Conservation (phyloP, 2,888 invertebrate genomes). For the Bhutanitis thaidina region DNA sequence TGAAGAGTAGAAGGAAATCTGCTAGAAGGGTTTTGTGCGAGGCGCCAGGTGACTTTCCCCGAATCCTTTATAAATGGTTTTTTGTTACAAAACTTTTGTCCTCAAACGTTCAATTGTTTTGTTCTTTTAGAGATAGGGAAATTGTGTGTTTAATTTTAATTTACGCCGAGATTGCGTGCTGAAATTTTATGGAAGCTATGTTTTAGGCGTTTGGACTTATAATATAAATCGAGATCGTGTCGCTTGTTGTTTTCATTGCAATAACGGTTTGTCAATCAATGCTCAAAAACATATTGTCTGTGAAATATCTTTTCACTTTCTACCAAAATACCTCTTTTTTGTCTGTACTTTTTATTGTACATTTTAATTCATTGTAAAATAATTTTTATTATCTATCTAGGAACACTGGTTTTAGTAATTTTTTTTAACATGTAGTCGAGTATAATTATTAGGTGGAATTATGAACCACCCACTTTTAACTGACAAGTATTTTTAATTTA, state of each 20-base stretch:
- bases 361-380: too few relatives aligned
- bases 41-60: slow-evolving; percentile 38
- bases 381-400: too few relatives aligned
- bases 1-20: slow-evolving; percentile 23
- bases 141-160: slow-evolving; percentile 8
- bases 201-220: not conserved
- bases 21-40: slow-evolving; percentile 21
- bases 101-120: slow-evolving; percentile 11
- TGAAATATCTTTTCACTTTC: too few relatives aligned
- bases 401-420: too few relatives aligned
- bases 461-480: too few relatives aligned
- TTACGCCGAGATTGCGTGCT: not conserved
- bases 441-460: too few relatives aligned
- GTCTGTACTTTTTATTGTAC: too few relatives aligned
- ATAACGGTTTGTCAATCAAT: not conserved
- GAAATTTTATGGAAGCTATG: not conserved
- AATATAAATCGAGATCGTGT: not conserved
- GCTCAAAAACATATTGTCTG: too few relatives aligned
- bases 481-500: too few relatives aligned
- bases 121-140: slow-evolving; percentile 9
- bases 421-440: too few relatives aligned
- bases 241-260: not conserved
- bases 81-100: slow-evolving; percentile 15
- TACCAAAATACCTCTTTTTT: too few relatives aligned
- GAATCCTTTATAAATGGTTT: slow-evolving; percentile 22